phyloP scores from a whole-genome alignment of 2,113 vertebrate genomes.

The Rhodinocichla rosea region DNA sequence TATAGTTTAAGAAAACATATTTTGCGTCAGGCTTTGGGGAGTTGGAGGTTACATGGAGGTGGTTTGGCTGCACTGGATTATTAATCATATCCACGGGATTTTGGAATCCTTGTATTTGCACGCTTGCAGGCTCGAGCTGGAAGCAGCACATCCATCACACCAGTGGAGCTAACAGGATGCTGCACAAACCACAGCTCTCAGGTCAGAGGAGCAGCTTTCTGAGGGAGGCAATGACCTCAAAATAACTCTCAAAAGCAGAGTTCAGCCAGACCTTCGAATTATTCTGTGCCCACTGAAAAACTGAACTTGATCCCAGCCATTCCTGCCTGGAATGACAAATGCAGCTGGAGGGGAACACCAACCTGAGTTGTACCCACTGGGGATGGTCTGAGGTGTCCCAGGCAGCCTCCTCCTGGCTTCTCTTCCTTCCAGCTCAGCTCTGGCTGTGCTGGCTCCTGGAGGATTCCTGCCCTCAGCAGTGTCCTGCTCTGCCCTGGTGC shows the following conservation, averaged over 20 bases:
- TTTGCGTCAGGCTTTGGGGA: slow-evolving; percentile 16
- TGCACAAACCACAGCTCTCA: not conserved
- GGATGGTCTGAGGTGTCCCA: not conserved
- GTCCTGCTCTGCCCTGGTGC: not conserved
- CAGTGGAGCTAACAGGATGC: not conserved
- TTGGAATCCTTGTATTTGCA: not conserved
- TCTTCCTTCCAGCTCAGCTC: not conserved
- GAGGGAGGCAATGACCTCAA: not conserved
- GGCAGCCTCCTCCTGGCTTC: not conserved
- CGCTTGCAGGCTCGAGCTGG: not conserved
- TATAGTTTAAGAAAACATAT: slow-evolving; percentile 6
- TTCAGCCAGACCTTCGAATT: not conserved
- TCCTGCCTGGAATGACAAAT: not conserved
- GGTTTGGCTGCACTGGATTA: not conserved
- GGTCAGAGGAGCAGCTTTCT: not conserved
- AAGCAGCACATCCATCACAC: not conserved
- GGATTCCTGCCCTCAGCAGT: not conserved
- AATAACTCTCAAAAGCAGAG: not conserved
- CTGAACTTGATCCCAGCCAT: not conserved
- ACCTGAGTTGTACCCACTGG: not conserved
- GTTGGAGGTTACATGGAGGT: slow-evolving; percentile 19
- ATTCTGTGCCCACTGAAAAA: not conserved
- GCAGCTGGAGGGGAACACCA: fast-evolving
- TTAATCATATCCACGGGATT: not conserved
- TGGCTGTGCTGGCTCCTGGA: fast-evolving